phyloP scores from a whole-genome alignment of 2,888 invertebrate species.

The Pachydiplax longipennis region DNA sequence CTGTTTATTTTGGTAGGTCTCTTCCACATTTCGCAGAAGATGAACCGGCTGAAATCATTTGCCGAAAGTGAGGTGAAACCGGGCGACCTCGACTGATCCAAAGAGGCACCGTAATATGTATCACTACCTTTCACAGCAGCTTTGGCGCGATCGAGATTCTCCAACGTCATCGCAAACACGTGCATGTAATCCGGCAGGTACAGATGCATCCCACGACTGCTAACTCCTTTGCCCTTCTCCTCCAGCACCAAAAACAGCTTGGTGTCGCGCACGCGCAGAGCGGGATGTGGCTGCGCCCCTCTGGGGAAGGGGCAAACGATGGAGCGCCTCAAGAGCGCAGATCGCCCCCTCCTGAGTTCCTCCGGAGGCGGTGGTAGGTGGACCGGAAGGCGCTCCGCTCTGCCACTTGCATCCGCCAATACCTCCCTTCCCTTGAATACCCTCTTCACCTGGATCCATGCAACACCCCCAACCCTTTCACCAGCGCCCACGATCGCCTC shows the following conservation, averaged over 20 bases:
- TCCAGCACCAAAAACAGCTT: constrained; percentile 13
- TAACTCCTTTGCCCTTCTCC: not conserved
- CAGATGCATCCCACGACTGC: not conserved
- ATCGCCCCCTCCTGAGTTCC: not conserved
- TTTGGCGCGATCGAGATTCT: constrained; percentile 8
- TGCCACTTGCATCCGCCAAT: not conserved
- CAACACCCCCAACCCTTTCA: not conserved
- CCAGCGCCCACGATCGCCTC: not conserved
- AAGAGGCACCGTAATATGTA: not conserved
- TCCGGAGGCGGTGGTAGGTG: constrained; percentile 11
- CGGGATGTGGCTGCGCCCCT: not conserved
- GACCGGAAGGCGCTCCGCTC: constrained; percentile 17
- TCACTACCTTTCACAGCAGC: constrained; percentile 4
- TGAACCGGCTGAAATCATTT: no score
- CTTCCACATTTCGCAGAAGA: no score
- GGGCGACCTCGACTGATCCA: no score
- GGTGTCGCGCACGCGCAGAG: constrained; percentile 17
- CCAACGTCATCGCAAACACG: constrained; percentile 23
- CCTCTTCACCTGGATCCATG: constrained; percentile 26
- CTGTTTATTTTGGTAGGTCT: no score
- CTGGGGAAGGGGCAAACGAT: not conserved
- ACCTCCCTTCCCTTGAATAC: constrained; percentile 12
- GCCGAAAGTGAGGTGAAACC: no score
- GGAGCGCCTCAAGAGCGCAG: not conserved
- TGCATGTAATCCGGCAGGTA: constrained; percentile 9